Percentiles rank a stretch among this genome's conserved stretches.
Evolutionary conservation across 2,113 vertebrate genomes (phyloP).

Genomic region (Neolamprologus tretocephalus): DNA sequence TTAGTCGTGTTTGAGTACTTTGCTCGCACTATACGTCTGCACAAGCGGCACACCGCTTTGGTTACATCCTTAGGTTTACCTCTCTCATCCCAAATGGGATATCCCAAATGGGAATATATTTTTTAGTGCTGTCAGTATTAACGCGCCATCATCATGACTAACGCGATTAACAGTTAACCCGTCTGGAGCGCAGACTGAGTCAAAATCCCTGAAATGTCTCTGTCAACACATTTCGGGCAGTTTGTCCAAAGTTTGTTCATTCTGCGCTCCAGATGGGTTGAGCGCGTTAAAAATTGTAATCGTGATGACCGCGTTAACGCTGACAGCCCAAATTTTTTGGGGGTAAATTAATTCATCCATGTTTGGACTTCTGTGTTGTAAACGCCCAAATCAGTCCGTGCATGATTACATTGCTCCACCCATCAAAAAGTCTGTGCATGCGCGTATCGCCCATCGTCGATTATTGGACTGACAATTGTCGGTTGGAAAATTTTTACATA

Average conservation of each 20-base stretch:
- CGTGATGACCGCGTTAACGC: not conserved
- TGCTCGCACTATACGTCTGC: not conserved
- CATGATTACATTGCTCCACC: not conserved
- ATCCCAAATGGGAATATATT: too few relatives aligned
- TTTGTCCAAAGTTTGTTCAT: not conserved
- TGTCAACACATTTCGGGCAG: not conserved
- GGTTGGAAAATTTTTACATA: not conserved
- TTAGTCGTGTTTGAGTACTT: not conserved
- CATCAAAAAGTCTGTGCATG: not conserved
- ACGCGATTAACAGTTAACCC: not conserved
- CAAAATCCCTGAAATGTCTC: not conserved
- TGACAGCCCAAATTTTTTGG: fast-evolving
- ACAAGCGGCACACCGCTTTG: not conserved
- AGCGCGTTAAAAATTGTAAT: not conserved
- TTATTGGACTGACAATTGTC: not conserved
- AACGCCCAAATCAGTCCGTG: not conserved
- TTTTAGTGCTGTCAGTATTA: not conserved
- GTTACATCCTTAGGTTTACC: not conserved
- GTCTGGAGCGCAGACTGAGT: not conserved
- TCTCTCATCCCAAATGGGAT: not conserved
- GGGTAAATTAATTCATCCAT: not conserved
- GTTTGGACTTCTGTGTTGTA: not conserved
- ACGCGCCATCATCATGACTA: fast-evolving
- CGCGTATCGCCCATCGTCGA: not conserved
- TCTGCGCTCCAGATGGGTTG: not conserved